These are phyloP conservation scores for Eurytoma californica DNA, from an alignment of 2,888 invertebrate species.

Conservation along the genomic window DNA sequence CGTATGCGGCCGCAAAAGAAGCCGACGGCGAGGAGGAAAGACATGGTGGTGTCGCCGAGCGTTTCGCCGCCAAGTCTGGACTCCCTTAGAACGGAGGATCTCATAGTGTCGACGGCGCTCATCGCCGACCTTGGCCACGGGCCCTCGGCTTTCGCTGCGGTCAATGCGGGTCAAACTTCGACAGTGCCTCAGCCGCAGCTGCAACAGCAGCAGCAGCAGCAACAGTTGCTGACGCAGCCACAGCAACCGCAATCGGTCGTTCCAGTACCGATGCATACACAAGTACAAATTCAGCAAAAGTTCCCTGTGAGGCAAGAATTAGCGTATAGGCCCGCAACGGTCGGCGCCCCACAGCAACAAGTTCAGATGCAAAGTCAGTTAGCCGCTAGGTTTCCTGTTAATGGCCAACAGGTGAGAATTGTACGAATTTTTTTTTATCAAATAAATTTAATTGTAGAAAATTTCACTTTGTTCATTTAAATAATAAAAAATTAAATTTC, in stretches of 20 bases:
- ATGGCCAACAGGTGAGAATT: conserved; percentile 69
- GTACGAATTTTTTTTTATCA: background rate
- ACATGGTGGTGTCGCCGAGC: conserved; percentile 63
- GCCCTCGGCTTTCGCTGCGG: conserved; percentile 71
- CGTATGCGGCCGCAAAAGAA: conserved; percentile 72
- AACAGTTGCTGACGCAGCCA: conserved; percentile 53
- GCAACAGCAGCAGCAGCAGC: conserved; percentile 57
- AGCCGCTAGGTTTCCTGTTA: conserved; percentile 69
- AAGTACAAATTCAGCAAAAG: conserved; percentile 72
- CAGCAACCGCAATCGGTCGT: conserved; percentile 52
- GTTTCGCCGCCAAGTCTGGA: conserved; percentile 72
- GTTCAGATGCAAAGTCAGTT: conserved; percentile 65
- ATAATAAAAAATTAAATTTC: conserved; percentile 3
- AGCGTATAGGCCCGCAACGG: conserved; percentile 63
- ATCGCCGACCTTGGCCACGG: conserved; percentile 63
- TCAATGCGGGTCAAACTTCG: conserved; percentile 69
- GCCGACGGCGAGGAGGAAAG: conserved; percentile 73
- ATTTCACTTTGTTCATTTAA: background rate
- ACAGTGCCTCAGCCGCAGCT: conserved; percentile 63
- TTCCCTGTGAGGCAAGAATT: conserved; percentile 71
- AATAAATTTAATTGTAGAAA: background rate
- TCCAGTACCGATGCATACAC: conserved; percentile 64
- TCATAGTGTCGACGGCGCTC: conserved; percentile 64
- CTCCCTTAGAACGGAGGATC: conserved; percentile 70
- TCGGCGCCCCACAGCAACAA: conserved; percentile 59